Evolutionary conservation across 2,797 vertebrate species (phyloP).

Genomic region (Sebastes itinus): DNA sequence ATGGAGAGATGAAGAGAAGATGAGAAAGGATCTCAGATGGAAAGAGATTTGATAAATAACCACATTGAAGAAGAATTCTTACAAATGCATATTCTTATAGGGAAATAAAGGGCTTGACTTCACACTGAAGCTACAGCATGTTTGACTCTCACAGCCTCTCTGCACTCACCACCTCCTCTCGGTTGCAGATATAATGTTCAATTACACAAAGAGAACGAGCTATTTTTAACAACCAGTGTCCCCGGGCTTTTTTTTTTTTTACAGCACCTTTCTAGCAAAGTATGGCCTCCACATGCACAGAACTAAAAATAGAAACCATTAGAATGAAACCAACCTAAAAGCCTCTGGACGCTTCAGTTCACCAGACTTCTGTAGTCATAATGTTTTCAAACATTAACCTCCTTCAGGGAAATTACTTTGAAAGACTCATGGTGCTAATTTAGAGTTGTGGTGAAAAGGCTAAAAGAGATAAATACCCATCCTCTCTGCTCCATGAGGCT

Average conservation of each 20-base stretch:
- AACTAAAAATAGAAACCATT: constrained; percentile 53
- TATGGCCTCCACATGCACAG: constrained; percentile 23
- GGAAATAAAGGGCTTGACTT: background rate
- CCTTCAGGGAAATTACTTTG: constrained; percentile 4
- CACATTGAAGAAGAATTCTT: background rate
- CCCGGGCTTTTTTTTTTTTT: constrained; percentile 7
- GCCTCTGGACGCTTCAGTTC: constrained; percentile 26
- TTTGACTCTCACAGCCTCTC: background rate
- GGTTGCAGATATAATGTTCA: background rate
- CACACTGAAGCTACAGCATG: background rate
- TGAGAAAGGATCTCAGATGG: background rate
- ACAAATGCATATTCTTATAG: background rate
- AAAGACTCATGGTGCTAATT: background rate
- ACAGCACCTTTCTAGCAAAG: constrained; percentile 29
- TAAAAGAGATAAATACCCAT: background rate
- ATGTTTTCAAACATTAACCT: constrained; percentile 33
- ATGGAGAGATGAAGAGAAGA: background rate
- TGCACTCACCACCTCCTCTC: background rate
- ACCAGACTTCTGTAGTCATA: constrained; percentile 29
- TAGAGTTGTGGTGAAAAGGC: background rate
- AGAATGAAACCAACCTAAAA: constrained; percentile 34
- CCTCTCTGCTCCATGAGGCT: background rate
- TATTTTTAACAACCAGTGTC: constrained; percentile 16
- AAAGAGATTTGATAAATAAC: background rate
- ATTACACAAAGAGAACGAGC: constrained; percentile 1